Conservation (phyloP, 2,797 vertebrate genomes). For the Morelia viridis region DNA sequence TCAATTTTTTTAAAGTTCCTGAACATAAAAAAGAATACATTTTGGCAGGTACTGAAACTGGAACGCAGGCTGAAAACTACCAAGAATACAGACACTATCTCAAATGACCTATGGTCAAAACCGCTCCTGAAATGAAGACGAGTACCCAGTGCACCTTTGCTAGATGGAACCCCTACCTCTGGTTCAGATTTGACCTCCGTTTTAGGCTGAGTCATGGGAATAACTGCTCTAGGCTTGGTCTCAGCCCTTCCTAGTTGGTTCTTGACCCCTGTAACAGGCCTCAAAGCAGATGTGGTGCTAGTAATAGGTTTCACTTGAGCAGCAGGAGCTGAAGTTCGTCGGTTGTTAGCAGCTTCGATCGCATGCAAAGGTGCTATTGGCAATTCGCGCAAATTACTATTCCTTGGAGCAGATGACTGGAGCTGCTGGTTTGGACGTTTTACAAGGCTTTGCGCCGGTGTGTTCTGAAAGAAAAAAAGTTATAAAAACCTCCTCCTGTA, state of each 20-base stretch:
- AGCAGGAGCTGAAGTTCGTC: slow-evolving; percentile 72
- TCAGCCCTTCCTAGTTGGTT: slow-evolving; percentile 72
- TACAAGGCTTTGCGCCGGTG: slow-evolving; percentile 75
- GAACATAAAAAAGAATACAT: not conserved
- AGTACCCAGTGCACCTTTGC: not conserved
- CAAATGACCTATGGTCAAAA: not conserved
- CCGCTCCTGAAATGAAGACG: not conserved
- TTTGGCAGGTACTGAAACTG: not conserved
- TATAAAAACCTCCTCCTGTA: not conserved
- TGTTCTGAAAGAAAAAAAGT: slow-evolving; percentile 70
- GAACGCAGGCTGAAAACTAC: not conserved
- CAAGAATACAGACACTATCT: not conserved
- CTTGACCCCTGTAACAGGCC: slow-evolving; percentile 43
- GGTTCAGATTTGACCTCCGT: slow-evolving; percentile 69
- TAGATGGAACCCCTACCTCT: slow-evolving; percentile 66
- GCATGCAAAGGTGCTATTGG: slow-evolving; percentile 86
- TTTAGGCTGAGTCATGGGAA: slow-evolving; percentile 64
- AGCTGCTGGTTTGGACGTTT: slow-evolving; percentile 82
- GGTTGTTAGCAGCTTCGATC: slow-evolving; percentile 71
- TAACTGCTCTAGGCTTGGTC: slow-evolving; percentile 70
- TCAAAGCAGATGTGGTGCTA: slow-evolving; percentile 55
- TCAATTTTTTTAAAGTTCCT: not conserved
- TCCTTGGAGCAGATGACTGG: slow-evolving; percentile 80
- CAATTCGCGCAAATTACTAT: slow-evolving; percentile 93
- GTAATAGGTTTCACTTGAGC: slow-evolving; percentile 80